Evolutionary conservation across 2,888 invertebrate species (phyloP), one percentile per base, ranked within the genome.

Genomic region (Spilosoma lubricipeda): DNA sequence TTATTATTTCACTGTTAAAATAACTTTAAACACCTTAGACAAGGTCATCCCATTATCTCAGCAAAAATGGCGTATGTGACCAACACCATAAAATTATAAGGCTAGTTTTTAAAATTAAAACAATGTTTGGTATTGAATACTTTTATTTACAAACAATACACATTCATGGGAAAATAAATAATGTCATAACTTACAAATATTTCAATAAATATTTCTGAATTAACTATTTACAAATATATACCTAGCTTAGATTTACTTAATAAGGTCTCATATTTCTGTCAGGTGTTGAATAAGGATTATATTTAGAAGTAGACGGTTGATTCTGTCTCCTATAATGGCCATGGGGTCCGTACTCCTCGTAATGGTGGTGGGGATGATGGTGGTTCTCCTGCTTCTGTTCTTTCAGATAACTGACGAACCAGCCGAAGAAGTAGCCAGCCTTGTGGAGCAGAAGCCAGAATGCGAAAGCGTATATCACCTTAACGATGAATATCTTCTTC

Each of bases 371-470:
- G 23, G 69, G 80, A 23, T 85, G 78, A 36, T 91, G 87, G 68
- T 91, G 87, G 67, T 91, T 81, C 1, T 90, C 84, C 0, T 90
- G 87, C 76, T 94, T 94, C 88, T 93, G 89, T 73, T 94, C 94
- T 77, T 94, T 94, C 30, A 95, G 86, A 84, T 92, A 94, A 82
- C 89, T 89, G 72, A 92, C 88, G 84, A 95, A 94, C 95, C 95
- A 95, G 81, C 89, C 82, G 56, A 95, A 89, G 89, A 95, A 93
- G 88, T 95, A 95, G 67, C 95, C 95, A 1, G 95, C 95, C 76
- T 95, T 95, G 88, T 95, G 95, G 2, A 95, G 87, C 0, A 95
- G 87, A 36, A 93, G 77, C 93, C 93, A 94, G 84, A 95, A 93
- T 0, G 93, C 90, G 77, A 95, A 92, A 1, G 95, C 95, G 85